Conservation (phyloP, 2,113 vertebrate genomes). For the Serinus canaria region DNA sequence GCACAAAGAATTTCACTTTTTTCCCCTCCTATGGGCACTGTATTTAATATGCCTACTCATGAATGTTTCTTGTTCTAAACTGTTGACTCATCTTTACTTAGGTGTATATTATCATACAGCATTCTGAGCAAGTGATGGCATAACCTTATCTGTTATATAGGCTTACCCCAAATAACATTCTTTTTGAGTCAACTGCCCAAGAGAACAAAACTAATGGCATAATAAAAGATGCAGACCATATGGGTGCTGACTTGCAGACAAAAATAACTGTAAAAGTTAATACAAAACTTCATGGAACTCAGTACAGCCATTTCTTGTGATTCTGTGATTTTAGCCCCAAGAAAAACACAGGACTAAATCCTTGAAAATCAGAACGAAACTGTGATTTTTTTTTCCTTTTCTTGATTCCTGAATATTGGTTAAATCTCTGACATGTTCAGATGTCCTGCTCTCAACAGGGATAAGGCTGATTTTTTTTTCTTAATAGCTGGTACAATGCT, state of each 20-base stretch:
- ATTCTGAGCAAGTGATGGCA: background rate
- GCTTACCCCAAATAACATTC: background rate
- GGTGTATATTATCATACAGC: background rate
- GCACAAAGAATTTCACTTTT: background rate
- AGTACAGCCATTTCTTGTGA: background rate
- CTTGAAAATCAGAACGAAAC: background rate
- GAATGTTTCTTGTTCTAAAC: background rate
- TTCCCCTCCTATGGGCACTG: background rate
- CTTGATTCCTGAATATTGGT: background rate
- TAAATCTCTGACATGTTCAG: background rate
- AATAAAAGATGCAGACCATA: background rate
- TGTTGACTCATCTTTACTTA: background rate
- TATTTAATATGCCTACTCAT: background rate
- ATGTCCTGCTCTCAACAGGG: background rate
- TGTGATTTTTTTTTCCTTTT: background rate
- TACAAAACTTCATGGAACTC: background rate
- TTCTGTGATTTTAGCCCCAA: background rate
- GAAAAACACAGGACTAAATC: background rate
- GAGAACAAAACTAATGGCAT: background rate
- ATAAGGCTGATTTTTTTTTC: background rate
- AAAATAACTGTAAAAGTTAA: background rate
- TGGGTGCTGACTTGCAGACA: background rate
- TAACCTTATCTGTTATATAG: background rate
- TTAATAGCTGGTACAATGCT: background rate
- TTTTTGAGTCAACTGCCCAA: background rate